Conservation (phyloP, 1,140 invertebrate genomes). For the Bombus waltoni region DNA sequence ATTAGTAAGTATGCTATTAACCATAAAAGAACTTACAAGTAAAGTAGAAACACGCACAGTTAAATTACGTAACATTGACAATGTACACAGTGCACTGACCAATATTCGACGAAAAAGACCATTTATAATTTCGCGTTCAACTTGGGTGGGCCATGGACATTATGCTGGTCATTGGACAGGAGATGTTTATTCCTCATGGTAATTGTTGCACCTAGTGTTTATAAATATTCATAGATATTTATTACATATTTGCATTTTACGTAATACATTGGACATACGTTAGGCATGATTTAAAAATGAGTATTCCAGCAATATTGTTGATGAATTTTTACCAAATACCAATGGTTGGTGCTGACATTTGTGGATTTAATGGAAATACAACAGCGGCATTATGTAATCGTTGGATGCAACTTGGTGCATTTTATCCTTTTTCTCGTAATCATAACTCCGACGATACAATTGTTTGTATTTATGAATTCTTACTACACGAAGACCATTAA, state of each 20-base stretch:
- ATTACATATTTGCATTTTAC: background rate
- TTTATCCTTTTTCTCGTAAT: constrained; percentile 94
- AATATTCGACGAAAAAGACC: constrained; percentile 88
- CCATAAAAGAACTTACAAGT: background rate
- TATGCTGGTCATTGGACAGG: constrained; percentile 97
- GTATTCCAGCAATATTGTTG: constrained; percentile 87
- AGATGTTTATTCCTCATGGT: constrained; percentile 89
- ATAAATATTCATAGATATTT: constrained; percentile 47
- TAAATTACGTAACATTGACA: background rate
- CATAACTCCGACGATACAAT: constrained; percentile 90
- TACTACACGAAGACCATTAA: background rate
- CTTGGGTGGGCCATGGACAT: constrained; percentile 90
- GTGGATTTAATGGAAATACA: constrained; percentile 92
- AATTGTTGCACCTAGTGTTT: constrained; percentile 78
- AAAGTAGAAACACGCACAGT: background rate
- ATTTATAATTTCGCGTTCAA: constrained; percentile 92
- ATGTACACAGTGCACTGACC: constrained; percentile 85
- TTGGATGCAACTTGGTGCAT: constrained; percentile 93
- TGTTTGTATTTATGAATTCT: constrained; percentile 80
- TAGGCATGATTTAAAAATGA: constrained; percentile 79
- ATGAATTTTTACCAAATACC: constrained; percentile 94
- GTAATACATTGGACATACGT: constrained; percentile 21
- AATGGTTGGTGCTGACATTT: constrained; percentile 95
- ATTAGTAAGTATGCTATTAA: constrained; percentile 85
- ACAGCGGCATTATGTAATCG: constrained; percentile 89